Conservation (phyloP, 1,140 invertebrate genomes). For the Adoxophyes honmai region DNA sequence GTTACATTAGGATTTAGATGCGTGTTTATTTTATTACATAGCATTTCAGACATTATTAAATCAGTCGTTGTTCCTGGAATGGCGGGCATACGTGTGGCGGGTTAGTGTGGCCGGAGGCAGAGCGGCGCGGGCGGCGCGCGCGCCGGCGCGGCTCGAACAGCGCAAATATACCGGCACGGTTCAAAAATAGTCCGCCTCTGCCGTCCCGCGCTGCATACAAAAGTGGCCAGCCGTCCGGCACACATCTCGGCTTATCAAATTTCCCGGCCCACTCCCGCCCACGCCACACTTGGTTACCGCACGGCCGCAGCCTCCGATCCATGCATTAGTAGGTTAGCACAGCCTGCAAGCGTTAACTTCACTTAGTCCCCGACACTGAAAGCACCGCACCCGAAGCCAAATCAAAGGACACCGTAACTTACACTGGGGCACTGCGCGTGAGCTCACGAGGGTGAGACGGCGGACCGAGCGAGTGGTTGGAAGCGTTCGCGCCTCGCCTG, state of each 20-base stretch:
- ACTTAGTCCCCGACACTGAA: constrained; percentile 46
- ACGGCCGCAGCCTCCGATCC: constrained; percentile 35
- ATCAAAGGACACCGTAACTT: constrained; percentile 56
- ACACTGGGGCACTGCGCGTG: constrained; percentile 45
- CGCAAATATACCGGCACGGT: constrained; percentile 45
- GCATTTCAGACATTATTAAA: too few relatives aligned
- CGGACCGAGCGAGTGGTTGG: constrained; percentile 16
- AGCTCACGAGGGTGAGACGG: constrained; percentile 29
- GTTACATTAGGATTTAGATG: too few relatives aligned
- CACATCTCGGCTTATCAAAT: constrained; percentile 68
- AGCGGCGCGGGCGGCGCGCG: constrained; percentile 2
- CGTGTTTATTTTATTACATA: too few relatives aligned
- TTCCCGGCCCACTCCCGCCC: constrained; percentile 59
- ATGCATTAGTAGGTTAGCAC: constrained; percentile 70
- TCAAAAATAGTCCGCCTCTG: constrained; percentile 63
- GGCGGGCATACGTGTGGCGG: background rate
- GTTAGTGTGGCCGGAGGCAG: background rate
- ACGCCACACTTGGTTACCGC: constrained; percentile 30
- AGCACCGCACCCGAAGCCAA: constrained; percentile 57
- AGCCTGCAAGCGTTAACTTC: constrained; percentile 29
- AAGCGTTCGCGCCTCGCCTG: constrained; percentile 47
- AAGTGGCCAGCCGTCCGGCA: constrained; percentile 50
- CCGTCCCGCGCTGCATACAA: constrained; percentile 59
- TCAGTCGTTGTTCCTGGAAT: constrained; percentile 11
- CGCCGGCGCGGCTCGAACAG: constrained; percentile 28